Evolutionary conservation across 2,113 vertebrate genomes (phyloP), one percentile per base, ranked within the genome.

Genomic region (Osmerus mordax): DNA sequence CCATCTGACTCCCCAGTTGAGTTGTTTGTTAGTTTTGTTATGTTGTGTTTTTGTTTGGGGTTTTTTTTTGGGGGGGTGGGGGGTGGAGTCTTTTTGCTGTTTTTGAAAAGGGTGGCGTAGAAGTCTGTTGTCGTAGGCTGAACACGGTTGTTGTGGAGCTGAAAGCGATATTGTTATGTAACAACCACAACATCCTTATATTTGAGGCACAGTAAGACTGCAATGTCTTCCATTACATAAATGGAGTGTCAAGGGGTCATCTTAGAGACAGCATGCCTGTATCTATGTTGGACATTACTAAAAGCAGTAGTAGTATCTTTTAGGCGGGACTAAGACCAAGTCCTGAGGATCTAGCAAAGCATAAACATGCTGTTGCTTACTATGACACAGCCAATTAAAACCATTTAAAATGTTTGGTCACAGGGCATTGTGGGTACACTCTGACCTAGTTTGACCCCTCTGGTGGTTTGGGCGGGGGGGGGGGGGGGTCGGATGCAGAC

Each of bases 351-450:
- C 36, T 71, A 71, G 4, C 28, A 52, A 70, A 25, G 59, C 76
- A 63, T 52, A 78, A 72, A 82, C 62, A 63, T 14, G 16, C 12
- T 25, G 23, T 7, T 61, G 56, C 69, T 58, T 53, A 73, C 67
- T 59, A 60, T 1, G 21, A 56, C 63, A 41, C 67, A 18, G 54
- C 25, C 67, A 51, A 61, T 61, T 59, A 41, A 60, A 71, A 56
- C 5, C 41, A n/a, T 55, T 68, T 51, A 51, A 25, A 63, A 52
- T 16, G 2, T 54, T 25, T 67, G 15, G 19, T 13, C 14, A n/a
- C 28, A 64, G 29, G 29, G 28, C 62, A 64, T 32, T 18, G 16
- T 64, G 62, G 62, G 25, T n/a, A 21, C 21, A 19, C 58, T 19
- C 1, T 60, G 29, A 29, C 28, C 29, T 64, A 64, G 13, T 14